phyloP scores from a whole-genome alignment of 37 sponge, comb jelly and placozoan genomes.

The Lycopodina hypogea region DNA sequence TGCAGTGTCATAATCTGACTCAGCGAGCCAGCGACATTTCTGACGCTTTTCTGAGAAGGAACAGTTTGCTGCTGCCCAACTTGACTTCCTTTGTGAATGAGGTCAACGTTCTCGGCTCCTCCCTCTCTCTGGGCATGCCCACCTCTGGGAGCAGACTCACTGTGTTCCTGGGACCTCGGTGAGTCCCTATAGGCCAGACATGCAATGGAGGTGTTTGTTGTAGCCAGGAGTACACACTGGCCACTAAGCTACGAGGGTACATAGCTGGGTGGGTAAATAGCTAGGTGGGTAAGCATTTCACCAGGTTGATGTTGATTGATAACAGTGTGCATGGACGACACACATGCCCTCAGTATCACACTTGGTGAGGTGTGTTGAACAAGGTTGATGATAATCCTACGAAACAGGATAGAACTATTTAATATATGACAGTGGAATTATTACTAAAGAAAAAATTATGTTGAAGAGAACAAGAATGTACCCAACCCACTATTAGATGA shows the following conservation, averaged over 20 bases:
- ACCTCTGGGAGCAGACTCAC: constrained; percentile 18
- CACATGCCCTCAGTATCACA: too few relatives aligned
- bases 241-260: neutral
- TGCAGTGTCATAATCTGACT: constrained; percentile 1
- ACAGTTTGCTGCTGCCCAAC: neutral
- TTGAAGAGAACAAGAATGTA: too few relatives aligned
- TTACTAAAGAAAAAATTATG: too few relatives aligned
- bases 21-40: neutral
- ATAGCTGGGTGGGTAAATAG: neutral
- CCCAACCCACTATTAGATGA: too few relatives aligned
- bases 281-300: too few relatives aligned
- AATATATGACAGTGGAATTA: too few relatives aligned
- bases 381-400: too few relatives aligned
- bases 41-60: neutral
- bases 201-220: neutral
- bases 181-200: neutral
- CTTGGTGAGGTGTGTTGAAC: too few relatives aligned
- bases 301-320: too few relatives aligned
- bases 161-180: constrained; percentile 41
- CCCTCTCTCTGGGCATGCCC: constrained; percentile 28
- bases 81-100: constrained; percentile 2
- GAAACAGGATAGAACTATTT: too few relatives aligned
- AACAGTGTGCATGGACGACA: too few relatives aligned
- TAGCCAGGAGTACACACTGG: too few relatives aligned
- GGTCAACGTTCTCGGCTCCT: neutral